Base-by-base conservation (phyloP, 2,113 vertebrate genomes). In the Platysteira castanea region DNA sequence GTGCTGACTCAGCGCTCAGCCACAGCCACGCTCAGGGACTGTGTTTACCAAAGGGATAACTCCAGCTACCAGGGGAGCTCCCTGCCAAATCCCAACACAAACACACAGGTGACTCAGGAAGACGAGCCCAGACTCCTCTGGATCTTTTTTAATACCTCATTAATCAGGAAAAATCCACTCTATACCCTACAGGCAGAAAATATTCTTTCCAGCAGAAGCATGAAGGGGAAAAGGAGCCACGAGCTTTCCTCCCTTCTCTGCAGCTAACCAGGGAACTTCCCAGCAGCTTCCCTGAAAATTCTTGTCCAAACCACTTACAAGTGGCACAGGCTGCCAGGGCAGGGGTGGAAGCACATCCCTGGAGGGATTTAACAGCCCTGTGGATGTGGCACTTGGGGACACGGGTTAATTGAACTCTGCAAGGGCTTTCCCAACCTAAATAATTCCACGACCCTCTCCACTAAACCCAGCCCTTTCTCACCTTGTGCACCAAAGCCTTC, bases 161-260 rank as follows among this genome's bases (percentile, higher is more conserved):
- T 75, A 63, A n/a, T 59, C 1, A 75, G 60, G 31, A n/a, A 44
- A 15, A 15, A 30, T 2, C 46, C 41, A 11, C 33, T 39, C 47
- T 4, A 2, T 7, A 21, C 11, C 59, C 53, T 30, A 5, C 21
- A 61, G 52, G 47, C 47, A 88, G 65, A 28, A 73, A 37, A 28
- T 4, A 33, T 1, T 20, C 18, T 5, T 35, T 10, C 46, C 65
- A 86, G 24, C 52, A 75, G 31, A 47, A 70, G 56, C 44, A 17
- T 0, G 1, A 41, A 67, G 52, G 19, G 7, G 20, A 74, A n/a
- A 52, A 37, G 9, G 13, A 30, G 24, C 26, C 0, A 1, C 0
- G 0, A 60, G 63, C 31, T 44, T 8, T 22, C 10, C 41, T 42
- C 18, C 27, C 47, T 44, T 17, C 59, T n/a, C 26, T 14, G 17